Base-by-base conservation (phyloP, 2,113 vertebrate genomes). In the Erythrocercus mccallii region DNA sequence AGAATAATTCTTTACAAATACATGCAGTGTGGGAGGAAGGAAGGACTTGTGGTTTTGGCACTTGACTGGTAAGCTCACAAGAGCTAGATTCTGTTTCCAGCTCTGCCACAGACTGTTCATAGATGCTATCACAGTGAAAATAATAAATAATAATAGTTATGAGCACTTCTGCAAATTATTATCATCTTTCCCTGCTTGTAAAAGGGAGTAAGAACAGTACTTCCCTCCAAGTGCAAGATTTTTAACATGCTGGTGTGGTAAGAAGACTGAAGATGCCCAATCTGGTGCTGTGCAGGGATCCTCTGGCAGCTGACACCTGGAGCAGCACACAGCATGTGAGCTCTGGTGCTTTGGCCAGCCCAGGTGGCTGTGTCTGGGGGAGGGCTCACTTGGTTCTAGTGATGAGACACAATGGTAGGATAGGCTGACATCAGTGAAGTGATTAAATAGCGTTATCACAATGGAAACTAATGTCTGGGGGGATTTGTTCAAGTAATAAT, bases 1-100 rank as follows among this genome's bases (percentile, higher is more conserved):
- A 62, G 21, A 47, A 27, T 76, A 66, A 92, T 90, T 93, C 81
- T 96, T 93, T 90, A 92, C 90, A 95, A 95, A 95, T 96, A 86
- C 92, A 95, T 90, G 76, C 66, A 95, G 81, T 89, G 94, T 96
- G 94, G 94, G 95, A 94, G 95, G 96, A 97, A 97, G 96, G 95
- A 97, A 96, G 94, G 92, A 87, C 94, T 96, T 96, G 94, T 94
- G 96, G 95, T 96, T 97, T 96, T 96, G 95, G 94, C 93, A 95
- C 92, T 96, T 90, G 79, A 90, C 50, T 93, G 87, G 81, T 86
- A 90, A 90, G 90, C 90, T 96, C 87, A 88, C 92, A 94, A 92
- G 81, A 93, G 74, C 68, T 94, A 86, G 81, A 66, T 83, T 96
- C 93, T 83, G 74, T 88, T 96, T 96, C 90, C 93, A 97, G 87